These are phyloP conservation scores for Melanotaenia nigrans DNA, from an alignment of 2,797 vertebrate species.

Conservation along the genomic window DNA sequence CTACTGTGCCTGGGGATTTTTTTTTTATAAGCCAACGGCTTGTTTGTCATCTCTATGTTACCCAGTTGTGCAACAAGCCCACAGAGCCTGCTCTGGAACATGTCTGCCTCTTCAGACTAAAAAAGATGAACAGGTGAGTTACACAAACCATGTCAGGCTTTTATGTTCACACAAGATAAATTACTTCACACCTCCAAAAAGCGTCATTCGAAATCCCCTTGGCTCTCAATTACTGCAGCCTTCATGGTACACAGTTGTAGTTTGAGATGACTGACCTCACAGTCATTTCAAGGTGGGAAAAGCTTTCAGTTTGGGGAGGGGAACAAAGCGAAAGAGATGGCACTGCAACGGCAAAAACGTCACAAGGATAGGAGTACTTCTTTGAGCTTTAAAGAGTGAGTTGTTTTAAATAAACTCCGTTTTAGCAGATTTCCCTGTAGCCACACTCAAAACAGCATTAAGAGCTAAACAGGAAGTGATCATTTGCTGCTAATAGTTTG, in stretches of 20 bases:
- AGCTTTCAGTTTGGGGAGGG: background rate
- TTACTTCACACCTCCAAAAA: conserved; percentile 4
- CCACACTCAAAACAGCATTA: conserved; percentile 1
- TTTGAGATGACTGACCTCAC: conserved; percentile 23
- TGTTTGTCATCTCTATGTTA: conserved; percentile 19
- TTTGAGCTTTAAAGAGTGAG: conserved; percentile 5
- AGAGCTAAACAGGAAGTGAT: conserved; percentile 63
- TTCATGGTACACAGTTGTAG: conserved; percentile 2
- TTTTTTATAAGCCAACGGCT: conserved; percentile 33
- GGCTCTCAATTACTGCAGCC: conserved; percentile 18
- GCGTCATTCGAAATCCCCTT: conserved; percentile 9
- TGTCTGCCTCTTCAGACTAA: background rate
- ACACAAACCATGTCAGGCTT: conserved; percentile 1
- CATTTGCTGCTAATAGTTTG: conserved; percentile 45
- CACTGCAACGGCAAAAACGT: conserved; percentile 1
- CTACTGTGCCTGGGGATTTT: conserved; percentile 17
- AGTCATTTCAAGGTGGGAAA: conserved; percentile 3
- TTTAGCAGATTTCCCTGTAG: conserved; percentile 42
- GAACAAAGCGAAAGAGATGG: conserved; percentile 4
- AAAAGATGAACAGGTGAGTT: background rate
- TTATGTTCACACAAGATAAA: conserved; percentile 35
- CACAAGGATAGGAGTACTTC: background rate
- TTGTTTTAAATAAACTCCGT: conserved; percentile 19
- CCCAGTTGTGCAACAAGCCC: conserved; percentile 16
- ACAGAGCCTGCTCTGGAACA: background rate